Conservation (phyloP, 2,888 invertebrate genomes). For the Oligia strigilis region DNA sequence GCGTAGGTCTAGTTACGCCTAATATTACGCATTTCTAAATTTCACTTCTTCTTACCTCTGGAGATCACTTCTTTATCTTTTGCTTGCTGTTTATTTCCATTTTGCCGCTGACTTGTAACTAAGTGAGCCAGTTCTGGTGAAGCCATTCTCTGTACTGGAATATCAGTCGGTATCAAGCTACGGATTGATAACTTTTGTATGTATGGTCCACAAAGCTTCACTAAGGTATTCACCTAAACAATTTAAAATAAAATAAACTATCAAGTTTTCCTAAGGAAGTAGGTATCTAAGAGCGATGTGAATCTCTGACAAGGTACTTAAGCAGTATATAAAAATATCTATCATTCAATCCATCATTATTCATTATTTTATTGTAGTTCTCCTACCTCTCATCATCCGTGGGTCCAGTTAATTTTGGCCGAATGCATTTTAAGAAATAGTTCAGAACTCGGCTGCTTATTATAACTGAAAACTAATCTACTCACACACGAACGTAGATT, state of each 20-base stretch:
- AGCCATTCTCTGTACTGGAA: conserved; percentile 83
- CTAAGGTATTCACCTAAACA: conserved; percentile 75
- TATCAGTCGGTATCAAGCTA: conserved; percentile 85
- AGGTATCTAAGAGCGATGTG: not conserved
- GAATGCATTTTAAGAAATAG: not conserved
- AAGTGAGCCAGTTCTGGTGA: conserved; percentile 87
- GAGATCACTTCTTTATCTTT: conserved; percentile 74
- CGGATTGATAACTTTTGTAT: conserved; percentile 83
- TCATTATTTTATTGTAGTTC: not conserved
- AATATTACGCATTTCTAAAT: not conserved
- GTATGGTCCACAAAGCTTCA: conserved; percentile 86
- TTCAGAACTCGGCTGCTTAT: not conserved
- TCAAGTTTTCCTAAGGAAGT: not conserved
- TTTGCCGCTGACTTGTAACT: conserved; percentile 80
- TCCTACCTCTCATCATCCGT: not conserved
- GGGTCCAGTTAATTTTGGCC: not conserved
- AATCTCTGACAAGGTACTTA: not conserved
- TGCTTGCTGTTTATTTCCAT: conserved; percentile 69
- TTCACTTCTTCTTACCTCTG: conserved; percentile 74
- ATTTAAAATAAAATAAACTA: not conserved
- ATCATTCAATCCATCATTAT: not conserved
- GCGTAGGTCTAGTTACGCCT: not conserved
- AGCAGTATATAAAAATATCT: not conserved
- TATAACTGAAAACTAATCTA: conserved; percentile 4
- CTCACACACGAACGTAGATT: too few species aligned